Conservation (phyloP, 2,888 invertebrate genomes). For the Nycteola revayana region DNA sequence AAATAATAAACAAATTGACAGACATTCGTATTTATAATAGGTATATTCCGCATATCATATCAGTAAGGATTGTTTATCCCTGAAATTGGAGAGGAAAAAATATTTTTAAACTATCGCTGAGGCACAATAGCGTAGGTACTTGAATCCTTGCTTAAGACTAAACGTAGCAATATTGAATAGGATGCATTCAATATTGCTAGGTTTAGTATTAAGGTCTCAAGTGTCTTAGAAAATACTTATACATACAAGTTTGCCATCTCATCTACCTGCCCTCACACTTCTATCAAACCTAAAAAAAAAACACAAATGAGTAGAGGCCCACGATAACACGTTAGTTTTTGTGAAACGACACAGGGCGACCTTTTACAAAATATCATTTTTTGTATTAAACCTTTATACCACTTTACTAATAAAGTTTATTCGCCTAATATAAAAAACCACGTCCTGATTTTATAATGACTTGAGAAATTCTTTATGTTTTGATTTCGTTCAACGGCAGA, state of each 20-base stretch:
- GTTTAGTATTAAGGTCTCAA: no score
- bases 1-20: no score
- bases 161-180: no score
- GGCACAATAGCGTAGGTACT: no score
- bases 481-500: no score
- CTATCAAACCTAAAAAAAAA: slow-evolving; percentile 67
- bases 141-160: no score
- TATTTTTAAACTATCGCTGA: no score
- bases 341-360: slow-evolving; percentile 71
- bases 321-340: slow-evolving; percentile 67
- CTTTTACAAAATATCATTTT: slow-evolving; percentile 68
- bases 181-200: no score
- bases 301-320: slow-evolving; percentile 69
- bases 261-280: slow-evolving; percentile 70
- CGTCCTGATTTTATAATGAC: slow-evolving; percentile 20
- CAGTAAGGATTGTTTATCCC: no score
- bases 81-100: no score
- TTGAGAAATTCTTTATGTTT: slow-evolving; percentile 3
- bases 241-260: slow-evolving; percentile 65
- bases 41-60: no score
- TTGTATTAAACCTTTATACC: slow-evolving; percentile 71
- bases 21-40: no score
- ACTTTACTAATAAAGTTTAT: slow-evolving; percentile 78
- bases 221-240: slow-evolving; percentile 32
- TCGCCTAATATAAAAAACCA: slow-evolving; percentile 54